Evolutionary conservation across 2,797 vertebrate species (phyloP).

Genomic region (Hyperoplus immaculatus): DNA sequence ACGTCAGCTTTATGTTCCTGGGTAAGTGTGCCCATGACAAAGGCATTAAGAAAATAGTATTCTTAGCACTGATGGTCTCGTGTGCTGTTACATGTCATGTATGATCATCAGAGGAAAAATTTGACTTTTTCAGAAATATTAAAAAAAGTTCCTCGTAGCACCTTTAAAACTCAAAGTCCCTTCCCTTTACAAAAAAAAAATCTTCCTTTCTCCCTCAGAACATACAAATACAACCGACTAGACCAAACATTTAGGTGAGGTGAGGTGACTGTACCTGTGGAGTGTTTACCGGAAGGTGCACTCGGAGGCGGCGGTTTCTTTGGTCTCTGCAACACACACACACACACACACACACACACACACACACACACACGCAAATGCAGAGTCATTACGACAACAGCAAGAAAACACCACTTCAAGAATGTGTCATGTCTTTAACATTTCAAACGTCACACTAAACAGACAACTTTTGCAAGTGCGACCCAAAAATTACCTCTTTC

Average conservation of each 20-base stretch:
- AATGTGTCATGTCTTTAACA: not conserved
- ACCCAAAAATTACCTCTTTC: conserved; percentile 88
- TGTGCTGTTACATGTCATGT: too few species aligned
- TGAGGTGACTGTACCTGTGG: conserved; percentile 86
- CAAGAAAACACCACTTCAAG: not conserved
- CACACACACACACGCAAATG: too few species aligned
- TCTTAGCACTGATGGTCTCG: too few species aligned
- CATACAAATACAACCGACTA: not conserved
- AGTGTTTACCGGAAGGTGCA: conserved; percentile 90
- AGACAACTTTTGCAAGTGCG: not conserved
- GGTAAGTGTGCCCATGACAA: too few species aligned
- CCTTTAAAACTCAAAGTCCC: too few species aligned
- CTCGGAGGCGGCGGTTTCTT: conserved; percentile 98
- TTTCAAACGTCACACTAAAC: not conserved
- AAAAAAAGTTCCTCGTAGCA: too few species aligned
- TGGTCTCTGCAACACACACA: conserved; percentile 90
- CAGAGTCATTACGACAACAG: conserved; percentile 15
- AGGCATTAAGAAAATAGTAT: too few species aligned
- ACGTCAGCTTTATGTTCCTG: too few species aligned
- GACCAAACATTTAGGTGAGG: not conserved
- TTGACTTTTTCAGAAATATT: too few species aligned
- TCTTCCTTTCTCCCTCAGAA: not conserved
- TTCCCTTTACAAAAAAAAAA: too few species aligned
- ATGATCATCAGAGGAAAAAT: too few species aligned
- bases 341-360: not conserved